Base-by-base conservation (phyloP, 2,888 invertebrate genomes). In the Syrphus vitripennis region DNA sequence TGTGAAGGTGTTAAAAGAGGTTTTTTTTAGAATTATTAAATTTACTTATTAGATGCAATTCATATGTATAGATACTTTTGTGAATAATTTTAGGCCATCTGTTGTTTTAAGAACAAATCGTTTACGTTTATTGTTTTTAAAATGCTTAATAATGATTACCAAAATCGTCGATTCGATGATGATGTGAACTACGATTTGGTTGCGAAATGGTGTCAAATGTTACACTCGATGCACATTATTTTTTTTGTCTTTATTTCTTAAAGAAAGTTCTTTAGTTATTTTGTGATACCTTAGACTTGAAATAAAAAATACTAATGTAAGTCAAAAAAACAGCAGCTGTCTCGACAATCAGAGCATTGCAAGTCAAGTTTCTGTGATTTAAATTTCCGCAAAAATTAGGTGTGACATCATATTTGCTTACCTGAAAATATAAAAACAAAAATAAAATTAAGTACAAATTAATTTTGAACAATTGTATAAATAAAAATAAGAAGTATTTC, bases 391-490 rank as follows among this genome's bases (percentile, higher is more conserved):
- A 10, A 2, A 42, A 26, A 2, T n/a, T 24, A 26, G 1, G 61
- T 65, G 53, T 72, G 67, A 53, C 72, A 61, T 74, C 59, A 61
- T n/a, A 6, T 53, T 37, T 3, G 80, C 72, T 80, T 84, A 84
- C 84, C 84, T 84, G 80, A 40, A 84, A 84, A 26, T 19, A 69
- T n/a, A 59, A 0, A 67, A 34, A 53, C 4, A 71, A 24, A 57
- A 63, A 14, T 19, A 34, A 0, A 61, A n/a, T n/a, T 63, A 10
- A 61, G 26, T 4, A 21, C 5, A 63, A 40, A 50, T 16, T 9
- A 42, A 6, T 37, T 74, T 53, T 71, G 26, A 19, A 69, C 45
- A 65, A 34, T 48, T 48, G 74, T 29, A 4, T 50, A 9, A 16
- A 45, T 1, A 6, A 34, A 16, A 16, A 45, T 1, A 6, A 34